Percentiles rank a stretch among this genome's conserved stretches.
Evolutionary conservation across 2,113 vertebrate genomes (phyloP).

Genomic region (Shinisaurus crocodilurus): DNA sequence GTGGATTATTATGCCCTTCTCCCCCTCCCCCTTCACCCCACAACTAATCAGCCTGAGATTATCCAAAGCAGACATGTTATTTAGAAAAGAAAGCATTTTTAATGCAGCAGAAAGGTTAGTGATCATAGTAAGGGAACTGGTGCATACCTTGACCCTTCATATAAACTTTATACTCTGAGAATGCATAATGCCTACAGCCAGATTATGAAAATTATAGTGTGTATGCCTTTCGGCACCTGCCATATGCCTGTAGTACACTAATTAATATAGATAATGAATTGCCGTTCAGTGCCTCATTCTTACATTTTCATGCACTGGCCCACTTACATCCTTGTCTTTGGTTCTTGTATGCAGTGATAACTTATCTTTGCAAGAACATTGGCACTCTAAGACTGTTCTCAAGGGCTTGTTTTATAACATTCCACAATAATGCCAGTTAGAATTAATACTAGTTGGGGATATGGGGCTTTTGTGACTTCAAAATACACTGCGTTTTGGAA

Average conservation of each 20-base stretch:
- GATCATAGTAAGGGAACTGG: background rate
- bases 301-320: background rate
- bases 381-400: background rate
- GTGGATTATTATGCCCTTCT: too few species aligned
- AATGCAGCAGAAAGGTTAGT: slow-evolving; percentile 50
- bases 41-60: slow-evolving; percentile 33
- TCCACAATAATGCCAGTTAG: background rate
- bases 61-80: slow-evolving; percentile 37
- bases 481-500: background rate
- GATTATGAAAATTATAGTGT: background rate
- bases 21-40: too few species aligned
- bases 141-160: background rate
- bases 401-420: slow-evolving; percentile 2
- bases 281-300: background rate
- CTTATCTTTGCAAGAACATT: background rate
- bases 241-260: background rate
- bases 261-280: background rate
- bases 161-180: background rate
- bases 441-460: slow-evolving; percentile 37
- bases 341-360: background rate
- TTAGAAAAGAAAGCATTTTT: slow-evolving; percentile 45
- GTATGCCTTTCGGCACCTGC: background rate
- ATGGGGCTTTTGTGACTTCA: slow-evolving; percentile 47
- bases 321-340: background rate
- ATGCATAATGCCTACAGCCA: background rate